Evolutionary conservation across 2,113 vertebrate genomes (phyloP).

Genomic region (Myanophis thanlyinensis): DNA sequence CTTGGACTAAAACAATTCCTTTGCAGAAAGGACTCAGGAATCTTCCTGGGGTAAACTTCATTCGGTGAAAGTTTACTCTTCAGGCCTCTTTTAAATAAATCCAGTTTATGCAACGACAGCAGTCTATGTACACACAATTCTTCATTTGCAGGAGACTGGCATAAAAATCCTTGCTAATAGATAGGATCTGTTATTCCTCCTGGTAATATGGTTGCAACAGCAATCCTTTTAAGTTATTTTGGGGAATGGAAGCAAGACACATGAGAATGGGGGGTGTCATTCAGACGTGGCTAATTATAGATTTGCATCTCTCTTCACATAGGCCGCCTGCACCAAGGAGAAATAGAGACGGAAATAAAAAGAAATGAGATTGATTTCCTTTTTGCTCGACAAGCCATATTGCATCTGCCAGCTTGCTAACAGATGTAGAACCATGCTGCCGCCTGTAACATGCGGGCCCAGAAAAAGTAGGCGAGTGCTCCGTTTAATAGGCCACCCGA

Average conservation of each 20-base stretch:
- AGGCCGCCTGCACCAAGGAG: background rate
- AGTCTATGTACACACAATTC: background rate
- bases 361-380: slow-evolving; percentile 10
- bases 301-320: slow-evolving; percentile 4
- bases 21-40: background rate
- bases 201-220: background rate
- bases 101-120: background rate
- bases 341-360: background rate
- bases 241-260: background rate
- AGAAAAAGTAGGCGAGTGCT: background rate
- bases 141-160: background rate
- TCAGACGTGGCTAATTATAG: slow-evolving; percentile 6
- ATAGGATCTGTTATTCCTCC: background rate
- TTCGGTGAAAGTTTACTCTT: background rate
- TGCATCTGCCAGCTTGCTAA: slow-evolving; percentile 4
- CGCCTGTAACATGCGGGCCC: background rate
- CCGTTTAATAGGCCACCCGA: background rate
- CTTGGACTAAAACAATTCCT: too few species aligned
- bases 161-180: background rate
- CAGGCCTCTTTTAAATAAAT: background rate
- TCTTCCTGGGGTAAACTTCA: background rate
- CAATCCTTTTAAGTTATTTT: background rate
- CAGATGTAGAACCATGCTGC: background rate
- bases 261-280: background rate
- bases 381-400: slow-evolving; percentile 1